A percentile compares a stretch with the other conserved stretches of the same genome.
These are phyloP conservation scores for Lutjanus campechanus DNA, from an alignment of 2,797 vertebrate species.

Conservation along the genomic window DNA sequence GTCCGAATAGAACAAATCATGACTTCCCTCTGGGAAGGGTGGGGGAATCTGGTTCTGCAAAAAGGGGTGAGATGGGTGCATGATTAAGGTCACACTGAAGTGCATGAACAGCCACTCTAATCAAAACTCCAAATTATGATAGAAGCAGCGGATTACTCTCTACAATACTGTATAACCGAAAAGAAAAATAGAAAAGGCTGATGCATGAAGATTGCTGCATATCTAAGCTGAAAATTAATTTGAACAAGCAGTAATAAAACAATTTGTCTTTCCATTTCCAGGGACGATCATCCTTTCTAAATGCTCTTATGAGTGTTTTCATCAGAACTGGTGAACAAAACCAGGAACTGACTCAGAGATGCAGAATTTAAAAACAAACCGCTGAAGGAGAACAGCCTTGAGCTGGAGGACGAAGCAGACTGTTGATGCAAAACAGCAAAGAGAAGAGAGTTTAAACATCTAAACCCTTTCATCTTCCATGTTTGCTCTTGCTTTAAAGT, in stretches of 20 bases:
- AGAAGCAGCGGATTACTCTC: neutral
- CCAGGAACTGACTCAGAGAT: neutral
- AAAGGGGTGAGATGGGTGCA: no score
- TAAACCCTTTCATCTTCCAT: neutral
- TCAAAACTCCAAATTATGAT: neutral
- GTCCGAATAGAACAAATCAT: no score
- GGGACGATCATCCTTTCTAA: neutral
- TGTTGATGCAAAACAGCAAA: neutral
- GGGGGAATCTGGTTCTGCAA: no score
- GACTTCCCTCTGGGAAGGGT: no score
- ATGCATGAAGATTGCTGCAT: neutral
- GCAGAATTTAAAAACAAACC: neutral
- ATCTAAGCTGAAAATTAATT: no score
- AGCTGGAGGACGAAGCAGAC: neutral
- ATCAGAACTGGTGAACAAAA: neutral
- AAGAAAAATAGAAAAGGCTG: neutral
- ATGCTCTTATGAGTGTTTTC: neutral
- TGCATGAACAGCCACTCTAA: neutral
- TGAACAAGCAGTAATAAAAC: neutral
- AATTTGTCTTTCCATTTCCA: neutral
- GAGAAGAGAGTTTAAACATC: rapidly evolving
- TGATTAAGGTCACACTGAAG: neutral
- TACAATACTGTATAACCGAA: neutral
- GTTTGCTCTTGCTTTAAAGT: no score
- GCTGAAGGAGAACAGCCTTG: neutral